A percentile compares a stretch with the other conserved stretches of the same genome.
These are phyloP conservation scores for Aspidiotus rigidus DNA, from an alignment of 2,888 invertebrate species.

Conservation along the genomic window DNA sequence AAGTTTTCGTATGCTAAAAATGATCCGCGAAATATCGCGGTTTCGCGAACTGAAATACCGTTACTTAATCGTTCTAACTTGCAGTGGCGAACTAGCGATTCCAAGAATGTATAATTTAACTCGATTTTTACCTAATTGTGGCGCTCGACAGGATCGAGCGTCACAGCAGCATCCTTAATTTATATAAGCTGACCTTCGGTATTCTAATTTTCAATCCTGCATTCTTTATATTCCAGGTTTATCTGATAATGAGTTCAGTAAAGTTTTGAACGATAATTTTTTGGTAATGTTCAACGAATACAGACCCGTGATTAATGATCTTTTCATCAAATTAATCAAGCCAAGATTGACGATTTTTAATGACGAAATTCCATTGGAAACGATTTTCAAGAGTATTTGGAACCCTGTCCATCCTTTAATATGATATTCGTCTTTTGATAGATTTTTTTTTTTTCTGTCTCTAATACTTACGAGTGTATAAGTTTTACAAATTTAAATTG, in stretches of 20 bases:
- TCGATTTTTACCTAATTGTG: too few relatives aligned
- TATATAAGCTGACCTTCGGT: not conserved
- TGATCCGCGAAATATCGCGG: too few relatives aligned
- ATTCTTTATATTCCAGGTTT: conserved; percentile 3
- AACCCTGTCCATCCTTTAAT: not conserved
- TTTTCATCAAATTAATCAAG: not conserved
- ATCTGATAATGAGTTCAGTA: conserved; percentile 3
- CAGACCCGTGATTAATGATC: not conserved
- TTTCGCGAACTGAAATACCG: too few relatives aligned
- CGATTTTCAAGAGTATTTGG: conserved; percentile 13
- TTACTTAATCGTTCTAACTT: too few relatives aligned
- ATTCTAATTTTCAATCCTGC: not conserved
- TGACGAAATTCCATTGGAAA: conserved; percentile 11
- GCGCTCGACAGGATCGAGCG: too few relatives aligned
- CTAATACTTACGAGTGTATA: too few relatives aligned
- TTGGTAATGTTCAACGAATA: conserved; percentile 16
- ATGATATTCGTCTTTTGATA: not conserved
- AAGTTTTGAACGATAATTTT: conserved; percentile 11
- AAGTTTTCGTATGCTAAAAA: too few relatives aligned
- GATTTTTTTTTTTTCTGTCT: too few relatives aligned
- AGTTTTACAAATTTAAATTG: too few relatives aligned
- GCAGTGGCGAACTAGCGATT: too few relatives aligned
- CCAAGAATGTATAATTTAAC: too few relatives aligned
- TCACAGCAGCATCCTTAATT: not conserved
- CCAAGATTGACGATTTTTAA: conserved; percentile 10